A percentile compares a stretch with the other conserved stretches of the same genome.
Evolutionary conservation across 2,797 vertebrate species (phyloP).

Genomic region (Neoniphon sammara): DNA sequence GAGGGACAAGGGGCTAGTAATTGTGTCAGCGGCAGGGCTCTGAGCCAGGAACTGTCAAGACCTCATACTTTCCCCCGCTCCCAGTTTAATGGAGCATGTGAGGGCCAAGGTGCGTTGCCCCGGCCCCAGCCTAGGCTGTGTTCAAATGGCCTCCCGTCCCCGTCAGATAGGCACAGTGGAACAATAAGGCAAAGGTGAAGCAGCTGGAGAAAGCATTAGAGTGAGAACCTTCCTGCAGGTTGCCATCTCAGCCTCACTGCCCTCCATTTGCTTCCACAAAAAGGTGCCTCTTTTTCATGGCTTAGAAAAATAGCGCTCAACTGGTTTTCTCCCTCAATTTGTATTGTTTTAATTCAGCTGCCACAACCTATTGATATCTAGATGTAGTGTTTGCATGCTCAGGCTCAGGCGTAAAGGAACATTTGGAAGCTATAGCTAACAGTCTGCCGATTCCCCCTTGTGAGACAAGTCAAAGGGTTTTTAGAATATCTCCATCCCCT

Average conservation of each 20-base stretch:
- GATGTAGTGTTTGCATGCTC: constrained; percentile 24
- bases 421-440: constrained; percentile 25
- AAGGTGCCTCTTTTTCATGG: constrained; percentile 34
- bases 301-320: constrained; percentile 21
- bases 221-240: constrained; percentile 71
- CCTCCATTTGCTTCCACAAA: constrained; percentile 46
- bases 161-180: constrained; percentile 65
- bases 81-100: constrained; percentile 76
- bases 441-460: constrained; percentile 22
- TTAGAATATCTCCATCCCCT: constrained; percentile 24
- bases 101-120: constrained; percentile 67
- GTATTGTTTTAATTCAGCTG: constrained; percentile 21
- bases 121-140: constrained; percentile 41
- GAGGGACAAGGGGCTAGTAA: constrained; percentile 65
- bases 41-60: constrained; percentile 70
- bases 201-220: constrained; percentile 80
- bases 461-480: constrained; percentile 23
- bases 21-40: constrained; percentile 65
- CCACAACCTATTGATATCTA: not conserved
- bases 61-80: constrained; percentile 62
- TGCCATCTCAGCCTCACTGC: constrained; percentile 67
- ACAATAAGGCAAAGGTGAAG: constrained; percentile 73
- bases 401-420: constrained; percentile 38
- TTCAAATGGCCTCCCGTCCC: constrained; percentile 60
- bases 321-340: constrained; percentile 14